Evolutionary conservation across 2,113 vertebrate genomes (phyloP).

Genomic region (Halcyon senegalensis): DNA sequence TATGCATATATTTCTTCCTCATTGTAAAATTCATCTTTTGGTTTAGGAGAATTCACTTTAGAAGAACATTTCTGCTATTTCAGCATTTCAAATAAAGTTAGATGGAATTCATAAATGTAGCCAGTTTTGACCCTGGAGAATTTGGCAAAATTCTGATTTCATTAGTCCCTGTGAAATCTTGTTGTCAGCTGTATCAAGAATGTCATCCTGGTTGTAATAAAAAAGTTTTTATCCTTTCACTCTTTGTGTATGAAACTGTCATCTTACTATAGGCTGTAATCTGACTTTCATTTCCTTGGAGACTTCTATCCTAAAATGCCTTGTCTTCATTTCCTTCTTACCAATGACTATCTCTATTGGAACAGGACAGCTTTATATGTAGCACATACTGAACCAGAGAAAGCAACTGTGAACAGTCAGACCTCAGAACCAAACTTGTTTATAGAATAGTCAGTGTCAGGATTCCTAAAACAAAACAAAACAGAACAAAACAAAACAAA

Average conservation of each 20-base stretch:
- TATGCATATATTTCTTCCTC: neutral
- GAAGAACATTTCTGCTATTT: neutral
- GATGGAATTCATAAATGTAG: neutral
- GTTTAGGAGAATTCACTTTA: neutral
- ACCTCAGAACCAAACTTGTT: neutral
- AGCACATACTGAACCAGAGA: neutral
- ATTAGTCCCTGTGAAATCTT: neutral
- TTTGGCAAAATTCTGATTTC: neutral
- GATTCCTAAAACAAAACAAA: neutral
- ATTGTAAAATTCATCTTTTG: neutral
- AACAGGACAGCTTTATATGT: neutral
- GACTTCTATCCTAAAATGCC: neutral
- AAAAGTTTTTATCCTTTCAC: neutral
- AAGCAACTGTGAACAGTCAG: neutral
- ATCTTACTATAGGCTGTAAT: neutral
- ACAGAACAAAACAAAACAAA: neutral
- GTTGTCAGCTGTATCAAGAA: neutral
- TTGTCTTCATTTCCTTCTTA: neutral
- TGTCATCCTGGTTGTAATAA: neutral
- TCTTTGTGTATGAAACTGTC: neutral
- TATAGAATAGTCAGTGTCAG: neutral
- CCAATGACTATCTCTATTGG: neutral
- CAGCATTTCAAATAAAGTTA: neutral
- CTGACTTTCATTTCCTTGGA: neutral
- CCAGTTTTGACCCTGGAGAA: neutral